phyloP scores from a whole-genome alignment of 2,113 vertebrate species.

The Symphodus melops region DNA sequence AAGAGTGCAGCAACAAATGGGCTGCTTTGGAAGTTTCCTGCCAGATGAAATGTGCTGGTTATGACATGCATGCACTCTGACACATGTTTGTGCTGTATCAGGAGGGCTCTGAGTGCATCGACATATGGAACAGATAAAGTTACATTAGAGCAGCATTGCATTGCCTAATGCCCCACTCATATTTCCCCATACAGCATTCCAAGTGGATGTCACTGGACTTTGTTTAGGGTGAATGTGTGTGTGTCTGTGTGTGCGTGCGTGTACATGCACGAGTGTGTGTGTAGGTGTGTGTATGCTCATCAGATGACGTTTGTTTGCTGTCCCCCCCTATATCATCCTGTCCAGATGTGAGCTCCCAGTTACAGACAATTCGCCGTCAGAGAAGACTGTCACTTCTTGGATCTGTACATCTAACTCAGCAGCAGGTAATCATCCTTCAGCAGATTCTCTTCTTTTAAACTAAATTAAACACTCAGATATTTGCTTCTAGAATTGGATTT shows the following conservation, averaged over 20 bases:
- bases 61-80: neutral
- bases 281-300: conserved; percentile 68
- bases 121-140: conserved; percentile 31
- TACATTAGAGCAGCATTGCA: conserved; percentile 46
- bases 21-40: neutral
- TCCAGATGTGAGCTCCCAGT: conserved; percentile 67
- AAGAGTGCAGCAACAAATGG: neutral
- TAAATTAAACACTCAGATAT: neutral
- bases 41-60: neutral
- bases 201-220: conserved; percentile 78
- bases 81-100: conserved; percentile 9
- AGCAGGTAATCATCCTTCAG: conserved; percentile 65
- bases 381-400: conserved; percentile 79
- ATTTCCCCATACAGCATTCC: conserved; percentile 58
- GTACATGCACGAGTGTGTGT: conserved; percentile 20
- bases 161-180: conserved; percentile 55
- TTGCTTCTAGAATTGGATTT: neutral
- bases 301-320: conserved; percentile 84
- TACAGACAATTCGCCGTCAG: conserved; percentile 77
- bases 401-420: conserved; percentile 68
- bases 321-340: conserved; percentile 81
- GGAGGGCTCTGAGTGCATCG: conserved; percentile 22
- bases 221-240: conserved; percentile 66
- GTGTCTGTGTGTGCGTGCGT: conserved; percentile 3
- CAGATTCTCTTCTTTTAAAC: neutral